Percentiles rank a stretch among this genome's conserved stretches.
These are phyloP conservation scores for Siphonodentalium dalli DNA, from an alignment of 2,888 invertebrate species.

Conservation along the genomic window DNA sequence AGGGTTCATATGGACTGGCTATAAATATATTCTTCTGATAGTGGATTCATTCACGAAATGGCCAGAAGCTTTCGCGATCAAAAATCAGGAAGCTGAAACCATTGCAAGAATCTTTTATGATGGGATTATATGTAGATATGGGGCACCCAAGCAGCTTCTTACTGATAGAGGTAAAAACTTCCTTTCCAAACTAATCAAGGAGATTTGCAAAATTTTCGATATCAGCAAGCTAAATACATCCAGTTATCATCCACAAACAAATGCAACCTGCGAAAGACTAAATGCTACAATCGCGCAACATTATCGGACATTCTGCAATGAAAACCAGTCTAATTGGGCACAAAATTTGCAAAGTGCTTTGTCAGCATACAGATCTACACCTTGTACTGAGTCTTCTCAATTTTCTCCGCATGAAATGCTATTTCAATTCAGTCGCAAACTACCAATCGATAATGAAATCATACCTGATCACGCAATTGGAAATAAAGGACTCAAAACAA, in stretches of 20 bases:
- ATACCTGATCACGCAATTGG: no score
- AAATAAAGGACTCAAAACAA: no score
- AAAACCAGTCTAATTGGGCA: background rate
- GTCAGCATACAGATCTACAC: background rate
- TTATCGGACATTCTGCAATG: background rate
- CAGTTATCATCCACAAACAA: background rate
- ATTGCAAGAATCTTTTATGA: slow-evolving; percentile 1
- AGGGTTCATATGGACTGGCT: background rate
- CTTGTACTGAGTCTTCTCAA: background rate
- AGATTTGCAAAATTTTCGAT: slow-evolving; percentile 4
- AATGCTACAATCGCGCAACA: background rate
- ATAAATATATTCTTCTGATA: background rate
- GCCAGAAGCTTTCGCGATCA: slow-evolving; percentile 1
- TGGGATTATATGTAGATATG: slow-evolving; percentile 1
- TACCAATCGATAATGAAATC: no score
- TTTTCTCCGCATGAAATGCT: slow-evolving; percentile 3
- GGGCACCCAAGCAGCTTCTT: background rate
- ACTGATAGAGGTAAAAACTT: slow-evolving; percentile 5
- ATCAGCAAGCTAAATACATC: background rate
- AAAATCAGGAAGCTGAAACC: background rate
- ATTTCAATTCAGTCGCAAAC: no score
- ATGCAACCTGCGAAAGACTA: background rate
- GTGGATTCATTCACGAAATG: background rate
- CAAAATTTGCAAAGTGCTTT: background rate
- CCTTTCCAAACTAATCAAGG: background rate